Evolutionary conservation across 2,113 vertebrate genomes (phyloP), one percentile per base, ranked within the genome.

Genomic region (Poeciliopsis turrubarensis): DNA sequence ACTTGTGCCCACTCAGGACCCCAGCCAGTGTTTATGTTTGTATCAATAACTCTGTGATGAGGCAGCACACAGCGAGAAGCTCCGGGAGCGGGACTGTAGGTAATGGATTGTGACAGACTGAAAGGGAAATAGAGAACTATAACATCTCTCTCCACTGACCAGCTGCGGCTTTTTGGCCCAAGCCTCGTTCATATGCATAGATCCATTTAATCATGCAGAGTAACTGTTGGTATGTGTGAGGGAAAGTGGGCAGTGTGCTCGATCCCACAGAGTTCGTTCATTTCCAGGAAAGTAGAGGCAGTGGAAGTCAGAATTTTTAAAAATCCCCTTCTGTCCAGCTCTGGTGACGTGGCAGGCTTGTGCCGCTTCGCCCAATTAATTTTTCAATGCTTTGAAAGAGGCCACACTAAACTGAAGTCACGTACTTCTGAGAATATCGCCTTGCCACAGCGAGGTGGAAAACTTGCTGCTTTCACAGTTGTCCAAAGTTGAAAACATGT

Each of bases 101-200:
- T 89, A 80, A 89, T 85, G 73, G 61, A 73, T 87, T 88, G 77
- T 91, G 90, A 89, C 80, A 75, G 79, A 73, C 70, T 72, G 72
- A 85, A 84, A 89, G 69, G 84, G 72, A 85, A 91, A 84, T 76
- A 17, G 71, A 83, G 85, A 87, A 65, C 82, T 87, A 60, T 68
- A 86, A 74, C 70, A 72, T 83, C 77, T 82, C 63, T 44, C 65
- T 73, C 75, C 7, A 69, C 44, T 57, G 72, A 75, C 75, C 88
- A 91, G 87, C 83, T 89, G 89, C 79, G 88, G 70, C 84, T 89
- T 83, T 86, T 86, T 89, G 80, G 84, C 72, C 71, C 70, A 44
- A 65, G 62, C 78, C 82, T 92, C 62, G 63, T 94, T 93, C 85
- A 90, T 93, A 93, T 91, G 91, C 93, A 93, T 92, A 90, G 90